A percentile compares a stretch with the other conserved stretches of the same genome.
Evolutionary conservation across 1,140 invertebrate species (phyloP).

Genomic region (Amphibalanus amphitrite): DNA sequence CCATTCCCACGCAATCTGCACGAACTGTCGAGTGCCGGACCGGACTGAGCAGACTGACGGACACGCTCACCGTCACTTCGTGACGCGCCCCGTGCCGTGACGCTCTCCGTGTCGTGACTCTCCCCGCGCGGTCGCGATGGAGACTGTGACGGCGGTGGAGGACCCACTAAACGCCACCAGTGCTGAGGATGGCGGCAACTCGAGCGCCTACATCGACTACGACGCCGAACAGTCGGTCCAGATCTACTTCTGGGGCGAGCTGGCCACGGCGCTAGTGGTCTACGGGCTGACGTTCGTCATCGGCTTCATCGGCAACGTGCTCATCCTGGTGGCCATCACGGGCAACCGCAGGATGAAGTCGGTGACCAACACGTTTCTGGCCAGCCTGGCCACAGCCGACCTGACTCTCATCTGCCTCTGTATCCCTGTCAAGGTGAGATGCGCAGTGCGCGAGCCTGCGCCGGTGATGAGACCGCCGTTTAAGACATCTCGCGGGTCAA

Average conservation of each 20-base stretch:
- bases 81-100: too few species aligned
- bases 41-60: too few species aligned
- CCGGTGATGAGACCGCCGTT: too few species aligned
- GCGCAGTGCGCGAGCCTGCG: too few species aligned
- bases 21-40: too few species aligned
- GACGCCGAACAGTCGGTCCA: slow-evolving; percentile 13
- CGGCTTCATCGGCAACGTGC: slow-evolving; percentile 39
- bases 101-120: too few species aligned
- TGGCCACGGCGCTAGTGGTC: slow-evolving; percentile 38
- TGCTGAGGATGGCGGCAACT: background rate
- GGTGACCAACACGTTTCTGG: slow-evolving; percentile 52
- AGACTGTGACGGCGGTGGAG: background rate
- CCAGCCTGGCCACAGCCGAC: slow-evolving; percentile 49
- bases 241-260: slow-evolving; percentile 34
- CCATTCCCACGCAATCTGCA: too few species aligned
- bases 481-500: too few species aligned
- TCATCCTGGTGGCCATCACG: slow-evolving; percentile 38
- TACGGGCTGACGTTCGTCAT: slow-evolving; percentile 43
- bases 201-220: background rate
- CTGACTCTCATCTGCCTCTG: slow-evolving; percentile 50
- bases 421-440: slow-evolving; percentile 43
- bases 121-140: background rate
- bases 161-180: background rate
- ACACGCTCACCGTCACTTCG: too few species aligned
- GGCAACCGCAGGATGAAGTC: slow-evolving; percentile 36